Evolutionary conservation across 2,797 vertebrate genomes (phyloP).

Genomic region (Pangasius larnaudii): DNA sequence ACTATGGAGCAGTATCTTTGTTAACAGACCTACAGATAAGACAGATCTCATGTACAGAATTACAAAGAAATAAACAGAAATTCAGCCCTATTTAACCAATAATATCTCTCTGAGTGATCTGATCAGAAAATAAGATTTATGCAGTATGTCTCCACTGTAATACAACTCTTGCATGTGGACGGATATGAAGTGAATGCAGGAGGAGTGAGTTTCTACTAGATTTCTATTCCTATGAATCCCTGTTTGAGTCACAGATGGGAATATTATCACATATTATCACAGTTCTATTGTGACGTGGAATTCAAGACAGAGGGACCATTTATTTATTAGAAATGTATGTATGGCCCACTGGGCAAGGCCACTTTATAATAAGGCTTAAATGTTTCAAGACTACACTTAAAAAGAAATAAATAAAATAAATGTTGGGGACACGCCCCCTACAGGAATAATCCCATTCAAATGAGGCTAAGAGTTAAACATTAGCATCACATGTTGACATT

Average conservation of each 20-base stretch:
- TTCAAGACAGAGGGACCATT: neutral
- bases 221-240: neutral
- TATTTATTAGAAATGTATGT: neutral
- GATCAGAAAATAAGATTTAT: neutral
- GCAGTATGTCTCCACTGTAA: neutral
- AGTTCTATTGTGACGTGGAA: neutral
- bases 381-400: neutral
- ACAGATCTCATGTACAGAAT: neutral
- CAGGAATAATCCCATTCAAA: neutral
- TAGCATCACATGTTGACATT: neutral
- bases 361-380: neutral
- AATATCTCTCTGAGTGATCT: neutral
- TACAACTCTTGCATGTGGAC: neutral
- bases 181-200: neutral
- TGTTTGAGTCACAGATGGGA: neutral
- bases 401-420: neutral
- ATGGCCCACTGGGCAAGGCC: neutral
- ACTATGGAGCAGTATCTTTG: slow-evolving; percentile 85
- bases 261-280: too few relatives aligned
- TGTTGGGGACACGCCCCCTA: neutral
- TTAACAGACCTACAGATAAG: slow-evolving; percentile 82
- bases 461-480: neutral
- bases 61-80: neutral
- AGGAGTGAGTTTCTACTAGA: neutral
- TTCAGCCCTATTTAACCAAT: neutral